A percentile compares a stretch with the other conserved stretches of the same genome.
These are phyloP conservation scores for Rissa tridactyla DNA, from an alignment of 2,113 vertebrate genomes.

Conservation along the genomic window DNA sequence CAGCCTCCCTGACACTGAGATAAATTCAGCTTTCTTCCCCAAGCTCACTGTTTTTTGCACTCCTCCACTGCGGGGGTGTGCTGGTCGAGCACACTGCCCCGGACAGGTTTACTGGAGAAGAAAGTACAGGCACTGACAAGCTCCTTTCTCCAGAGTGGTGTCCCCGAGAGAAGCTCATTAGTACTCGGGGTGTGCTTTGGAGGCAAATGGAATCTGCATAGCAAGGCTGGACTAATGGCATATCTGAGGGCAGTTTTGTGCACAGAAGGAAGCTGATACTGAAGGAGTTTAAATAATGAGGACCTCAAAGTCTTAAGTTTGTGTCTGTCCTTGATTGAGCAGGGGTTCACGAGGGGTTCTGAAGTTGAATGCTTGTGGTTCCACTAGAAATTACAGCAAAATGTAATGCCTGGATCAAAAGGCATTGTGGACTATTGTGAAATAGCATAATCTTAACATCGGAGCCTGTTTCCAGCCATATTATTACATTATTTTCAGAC, in stretches of 20 bases:
- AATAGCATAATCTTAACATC: not conserved
- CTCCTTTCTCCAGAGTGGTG: not conserved
- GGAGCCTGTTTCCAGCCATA: not conserved
- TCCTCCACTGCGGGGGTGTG: not conserved
- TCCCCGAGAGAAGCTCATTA: not conserved
- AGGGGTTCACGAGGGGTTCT: fast-evolving
- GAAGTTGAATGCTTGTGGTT: not conserved
- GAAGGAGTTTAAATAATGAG: not conserved
- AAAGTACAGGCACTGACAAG: not conserved
- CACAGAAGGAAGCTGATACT: not conserved
- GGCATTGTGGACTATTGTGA: not conserved
- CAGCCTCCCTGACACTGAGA: not conserved
- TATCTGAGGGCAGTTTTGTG: not conserved
- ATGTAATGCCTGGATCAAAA: not conserved
- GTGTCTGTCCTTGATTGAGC: not conserved
- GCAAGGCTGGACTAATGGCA: fast-evolving
- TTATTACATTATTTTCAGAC: not conserved
- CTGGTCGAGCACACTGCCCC: not conserved
- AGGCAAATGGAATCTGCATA: fast-evolving
- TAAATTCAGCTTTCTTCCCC: not conserved
- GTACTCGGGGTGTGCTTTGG: not conserved
- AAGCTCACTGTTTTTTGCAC: not conserved
- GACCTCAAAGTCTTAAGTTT: not conserved
- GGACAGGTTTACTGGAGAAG: not conserved
- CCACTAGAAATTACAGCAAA: not conserved